Percentiles rank a stretch among this genome's conserved stretches.
Evolutionary conservation across 2,888 invertebrate genomes (phyloP).

Genomic region (Agriopis marginaria): DNA sequence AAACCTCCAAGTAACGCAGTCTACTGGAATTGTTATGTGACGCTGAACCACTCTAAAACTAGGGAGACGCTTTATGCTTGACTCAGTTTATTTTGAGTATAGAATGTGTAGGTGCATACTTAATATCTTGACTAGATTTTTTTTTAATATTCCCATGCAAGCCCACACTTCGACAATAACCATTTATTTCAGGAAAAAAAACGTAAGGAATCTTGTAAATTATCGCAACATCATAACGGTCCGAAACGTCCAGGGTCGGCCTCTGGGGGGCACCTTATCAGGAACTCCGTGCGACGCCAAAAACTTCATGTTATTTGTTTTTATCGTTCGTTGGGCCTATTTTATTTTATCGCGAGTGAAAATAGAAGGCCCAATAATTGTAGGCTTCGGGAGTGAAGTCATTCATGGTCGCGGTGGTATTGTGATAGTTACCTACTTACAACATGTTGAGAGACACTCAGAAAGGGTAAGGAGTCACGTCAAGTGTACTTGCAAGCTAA

Average conservation of each 20-base stretch:
- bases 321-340: conserved; percentile 48
- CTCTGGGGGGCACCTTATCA: conserved; percentile 58
- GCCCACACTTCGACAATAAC: conserved; percentile 23
- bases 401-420: not conserved
- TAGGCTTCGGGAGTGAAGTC: not conserved
- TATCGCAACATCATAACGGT: conserved; percentile 60
- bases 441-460: not conserved
- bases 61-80: no score
- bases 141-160: conserved; percentile 1
- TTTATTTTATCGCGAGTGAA: conserved; percentile 33
- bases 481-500: no score
- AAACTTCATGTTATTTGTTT: conserved; percentile 57
- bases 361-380: conserved; percentile 23
- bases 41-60: no score
- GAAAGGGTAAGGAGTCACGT: no score
- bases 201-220: conserved; percentile 48
- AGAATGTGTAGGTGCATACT: no score
- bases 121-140: not conserved
- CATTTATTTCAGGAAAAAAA: conserved; percentile 30
- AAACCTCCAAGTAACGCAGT: no score
- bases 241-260: conserved; percentile 47
- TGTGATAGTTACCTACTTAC: not conserved
- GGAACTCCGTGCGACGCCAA: conserved; percentile 46
- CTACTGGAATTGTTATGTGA: no score
- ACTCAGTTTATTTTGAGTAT: no score